Conservation (phyloP, 2,888 invertebrate species). For the Eupithecia abbreviata region DNA sequence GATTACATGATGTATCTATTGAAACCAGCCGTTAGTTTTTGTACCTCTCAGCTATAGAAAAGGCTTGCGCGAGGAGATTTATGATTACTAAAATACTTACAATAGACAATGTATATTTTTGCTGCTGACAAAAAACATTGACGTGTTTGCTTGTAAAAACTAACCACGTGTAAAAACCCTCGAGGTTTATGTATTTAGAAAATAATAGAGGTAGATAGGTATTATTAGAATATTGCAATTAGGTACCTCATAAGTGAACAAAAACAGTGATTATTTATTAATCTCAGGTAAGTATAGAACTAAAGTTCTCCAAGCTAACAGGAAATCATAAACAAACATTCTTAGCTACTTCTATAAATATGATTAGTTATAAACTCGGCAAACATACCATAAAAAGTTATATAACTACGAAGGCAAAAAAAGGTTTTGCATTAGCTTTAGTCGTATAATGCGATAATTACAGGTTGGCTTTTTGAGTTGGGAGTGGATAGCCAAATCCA, state of each 20-base stretch:
- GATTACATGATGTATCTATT: background rate
- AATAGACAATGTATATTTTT: background rate
- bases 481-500: too few species aligned
- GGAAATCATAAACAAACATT: background rate
- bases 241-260: background rate
- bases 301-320: background rate
- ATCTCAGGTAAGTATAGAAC: background rate
- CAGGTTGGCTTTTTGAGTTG: too few species aligned
- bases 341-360: background rate
- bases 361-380: background rate
- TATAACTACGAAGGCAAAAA: background rate
- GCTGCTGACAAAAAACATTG: background rate
- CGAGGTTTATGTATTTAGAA: background rate
- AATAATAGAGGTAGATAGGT: background rate
- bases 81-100: background rate
- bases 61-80: background rate
- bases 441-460: background rate
- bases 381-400: background rate
- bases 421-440: background rate
- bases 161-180: constrained; percentile 4
- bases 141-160: background rate
- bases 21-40: background rate
- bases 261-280: constrained; percentile 16
- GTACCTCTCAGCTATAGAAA: background rate
- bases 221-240: background rate